Conservation (phyloP, 2,888 invertebrate species). For the Cephus runcator region DNA sequence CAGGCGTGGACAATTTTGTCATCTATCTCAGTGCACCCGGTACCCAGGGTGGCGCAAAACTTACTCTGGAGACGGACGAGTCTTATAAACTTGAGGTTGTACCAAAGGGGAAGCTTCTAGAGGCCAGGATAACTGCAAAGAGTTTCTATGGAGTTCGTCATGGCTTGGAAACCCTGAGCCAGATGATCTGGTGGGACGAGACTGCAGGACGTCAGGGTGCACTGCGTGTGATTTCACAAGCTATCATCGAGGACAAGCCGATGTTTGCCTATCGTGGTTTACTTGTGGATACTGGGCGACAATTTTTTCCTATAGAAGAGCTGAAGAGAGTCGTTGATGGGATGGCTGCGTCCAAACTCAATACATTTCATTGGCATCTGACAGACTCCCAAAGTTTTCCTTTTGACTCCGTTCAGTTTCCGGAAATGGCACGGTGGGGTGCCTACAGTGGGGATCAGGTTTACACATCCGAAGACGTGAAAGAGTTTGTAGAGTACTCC, state of each 20-base stretch:
- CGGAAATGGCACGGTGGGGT: constrained; percentile 84
- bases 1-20: constrained; percentile 51
- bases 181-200: constrained; percentile 84
- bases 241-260: constrained; percentile 81
- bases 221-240: constrained; percentile 74
- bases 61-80: constrained; percentile 78
- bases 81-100: constrained; percentile 76
- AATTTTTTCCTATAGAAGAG: constrained; percentile 82
- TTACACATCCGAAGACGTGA: constrained; percentile 78
- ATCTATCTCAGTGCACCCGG: constrained; percentile 52
- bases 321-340: constrained; percentile 83
- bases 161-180: constrained; percentile 82
- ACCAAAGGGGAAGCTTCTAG: constrained; percentile 67
- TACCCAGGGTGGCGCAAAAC: constrained; percentile 69
- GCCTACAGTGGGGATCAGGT: constrained; percentile 85
- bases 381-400: constrained; percentile 95
- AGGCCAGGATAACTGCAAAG: constrained; percentile 73
- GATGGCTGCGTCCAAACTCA: constrained; percentile 90
- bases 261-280: constrained; percentile 85
- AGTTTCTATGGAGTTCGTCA: constrained; percentile 84
- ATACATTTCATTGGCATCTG: constrained; percentile 94
- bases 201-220: constrained; percentile 69
- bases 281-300: constrained; percentile 90
- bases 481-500: constrained; percentile 80
- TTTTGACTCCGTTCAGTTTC: constrained; percentile 79